phyloP scores from a whole-genome alignment of 2,888 invertebrate genomes.

The Eristalinus aeneus region DNA sequence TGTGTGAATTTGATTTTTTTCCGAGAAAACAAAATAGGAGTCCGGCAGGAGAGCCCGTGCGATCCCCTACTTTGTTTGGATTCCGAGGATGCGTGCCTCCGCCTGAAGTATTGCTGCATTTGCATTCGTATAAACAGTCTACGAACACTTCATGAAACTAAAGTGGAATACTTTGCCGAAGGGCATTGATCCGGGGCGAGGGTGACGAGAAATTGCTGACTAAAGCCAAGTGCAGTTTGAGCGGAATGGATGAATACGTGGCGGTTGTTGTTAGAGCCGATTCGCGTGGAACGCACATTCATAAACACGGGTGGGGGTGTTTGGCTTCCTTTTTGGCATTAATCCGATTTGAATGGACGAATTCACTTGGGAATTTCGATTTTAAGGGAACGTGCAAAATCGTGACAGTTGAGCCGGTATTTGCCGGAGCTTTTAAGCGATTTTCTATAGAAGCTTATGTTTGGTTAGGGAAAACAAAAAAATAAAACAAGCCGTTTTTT shows the following conservation, averaged over 20 bases:
- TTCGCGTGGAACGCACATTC: background rate
- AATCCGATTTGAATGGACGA: constrained; percentile 45
- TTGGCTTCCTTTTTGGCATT: constrained; percentile 6
- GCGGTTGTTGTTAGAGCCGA: background rate
- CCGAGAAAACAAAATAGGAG: constrained; percentile 32
- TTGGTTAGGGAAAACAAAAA: background rate
- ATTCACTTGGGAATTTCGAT: constrained; percentile 32
- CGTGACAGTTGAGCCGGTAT: constrained; percentile 1
- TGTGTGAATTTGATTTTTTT: constrained; percentile 16
- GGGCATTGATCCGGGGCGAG: background rate
- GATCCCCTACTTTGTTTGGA: constrained; percentile 4
- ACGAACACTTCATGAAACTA: background rate
- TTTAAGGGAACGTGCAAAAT: constrained; percentile 3
- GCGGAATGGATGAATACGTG: background rate
- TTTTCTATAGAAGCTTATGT: background rate
- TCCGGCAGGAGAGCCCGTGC: background rate
- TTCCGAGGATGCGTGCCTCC: background rate
- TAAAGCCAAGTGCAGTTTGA: constrained; percentile 17
- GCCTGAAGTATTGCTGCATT: constrained; percentile 13
- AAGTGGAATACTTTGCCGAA: background rate
- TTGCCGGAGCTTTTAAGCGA: background rate
- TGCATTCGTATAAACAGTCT: constrained; percentile 6
- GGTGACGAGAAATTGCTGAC: background rate
- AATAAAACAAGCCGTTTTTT: background rate
- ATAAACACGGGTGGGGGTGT: background rate